A percentile compares a stretch with the other conserved stretches of the same genome.
phyloP scores from a whole-genome alignment of 2,113 vertebrate genomes.

The Gracilinanus agilis region DNA sequence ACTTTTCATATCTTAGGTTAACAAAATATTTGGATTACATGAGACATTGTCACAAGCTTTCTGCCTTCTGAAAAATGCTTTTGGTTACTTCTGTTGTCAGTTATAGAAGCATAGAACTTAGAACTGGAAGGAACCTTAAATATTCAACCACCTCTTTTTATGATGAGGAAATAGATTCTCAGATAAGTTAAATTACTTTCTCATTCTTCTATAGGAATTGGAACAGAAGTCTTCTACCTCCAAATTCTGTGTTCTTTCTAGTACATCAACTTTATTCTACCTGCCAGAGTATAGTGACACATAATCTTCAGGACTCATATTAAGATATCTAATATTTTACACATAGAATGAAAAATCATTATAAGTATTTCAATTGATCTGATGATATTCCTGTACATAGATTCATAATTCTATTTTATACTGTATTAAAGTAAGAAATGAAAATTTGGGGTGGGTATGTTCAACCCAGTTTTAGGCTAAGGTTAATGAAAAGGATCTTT shows the following conservation, averaged over 20 bases:
- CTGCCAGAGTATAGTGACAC: neutral
- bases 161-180: neutral
- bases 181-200: neutral
- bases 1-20: neutral
- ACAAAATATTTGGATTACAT: neutral
- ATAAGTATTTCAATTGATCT: conserved; percentile 9
- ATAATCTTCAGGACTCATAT: neutral
- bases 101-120: neutral
- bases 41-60: neutral
- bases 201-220: neutral
- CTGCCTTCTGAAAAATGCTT: neutral
- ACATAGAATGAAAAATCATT: conserved; percentile 15
- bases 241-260: neutral
- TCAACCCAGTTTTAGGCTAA: conserved; percentile 1
- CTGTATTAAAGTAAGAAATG: neutral
- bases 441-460: neutral
- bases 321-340: neutral
- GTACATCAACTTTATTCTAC: neutral
- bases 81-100: neutral
- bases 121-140: neutral
- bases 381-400: neutral
- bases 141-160: neutral
- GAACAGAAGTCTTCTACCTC: neutral
- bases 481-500: neutral
- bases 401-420: neutral